phyloP scores from a whole-genome alignment of 2,888 invertebrate genomes.

The Drosophila anceps region DNA sequence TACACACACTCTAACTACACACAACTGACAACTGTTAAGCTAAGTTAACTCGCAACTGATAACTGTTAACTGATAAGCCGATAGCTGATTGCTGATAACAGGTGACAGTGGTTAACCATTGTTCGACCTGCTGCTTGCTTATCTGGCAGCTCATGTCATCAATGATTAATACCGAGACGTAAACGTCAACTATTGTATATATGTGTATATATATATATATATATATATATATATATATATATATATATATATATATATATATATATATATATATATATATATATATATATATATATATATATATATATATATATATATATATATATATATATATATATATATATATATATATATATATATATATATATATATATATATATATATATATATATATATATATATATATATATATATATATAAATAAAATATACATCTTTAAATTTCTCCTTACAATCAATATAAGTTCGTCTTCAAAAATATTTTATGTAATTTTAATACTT shows the following conservation, averaged over 20 bases:
- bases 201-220: background rate
- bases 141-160: slow-evolving; percentile 24
- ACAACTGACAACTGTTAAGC: background rate
- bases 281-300: too few relatives aligned
- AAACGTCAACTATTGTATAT: slow-evolving; percentile 18
- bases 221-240: background rate
- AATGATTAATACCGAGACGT: slow-evolving; percentile 36
- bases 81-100: slow-evolving; percentile 19
- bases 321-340: too few relatives aligned
- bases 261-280: too few relatives aligned
- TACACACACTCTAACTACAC: slow-evolving; percentile 13
- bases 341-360: too few relatives aligned
- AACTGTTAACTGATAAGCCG: slow-evolving; percentile 11
- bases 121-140: slow-evolving; percentile 23
- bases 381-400: too few relatives aligned
- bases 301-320: too few relatives aligned
- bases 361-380: too few relatives aligned
- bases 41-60: slow-evolving; percentile 7
- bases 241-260: background rate
- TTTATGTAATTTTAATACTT: slow-evolving; percentile 29
- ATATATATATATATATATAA: too few relatives aligned
- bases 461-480: too few relatives aligned
- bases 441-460: too few relatives aligned
- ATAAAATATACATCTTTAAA: too few relatives aligned
- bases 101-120: slow-evolving; percentile 46